Base-by-base conservation (phyloP, 2,888 invertebrate species). In the Philhelius pedissequus region DNA sequence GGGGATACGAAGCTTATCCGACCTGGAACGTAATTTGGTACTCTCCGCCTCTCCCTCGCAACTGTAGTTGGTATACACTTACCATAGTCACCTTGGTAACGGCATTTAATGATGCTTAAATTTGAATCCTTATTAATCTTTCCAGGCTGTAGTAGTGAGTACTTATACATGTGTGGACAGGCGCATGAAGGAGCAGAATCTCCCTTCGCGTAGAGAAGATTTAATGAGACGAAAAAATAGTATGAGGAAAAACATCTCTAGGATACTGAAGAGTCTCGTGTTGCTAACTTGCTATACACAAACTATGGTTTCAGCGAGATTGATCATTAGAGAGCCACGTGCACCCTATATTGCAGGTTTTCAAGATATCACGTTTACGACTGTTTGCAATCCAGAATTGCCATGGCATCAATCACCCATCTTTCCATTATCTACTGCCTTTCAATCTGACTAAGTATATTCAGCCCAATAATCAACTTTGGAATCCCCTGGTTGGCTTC, bases 81-180 rank as follows among this genome's bases (percentile, higher is more conserved):
- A 27, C 43, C 43, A 43, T 43, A 62, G 62, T 62, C 74, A 74
- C 82, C 74, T 69, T 78, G 64, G 82, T 40, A 74, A 74, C 82
- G 32, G 73, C 35, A 30, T 83, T 52, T 83, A 83, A 78, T 83
- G 82, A 83, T 74, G 78, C 82, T 56, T 62, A 74, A 83, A 83
- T 69, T 35, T 35, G 69, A 83, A 74, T 74, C 78, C 73, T 78
- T 83, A 78, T 83, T 82, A 83, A 74, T 73, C 62, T 54, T 52
- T 20, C 56, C 22, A 60, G 32, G 48, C 25, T 48, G 22, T 48
- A 20, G 5, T 25, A 25, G n/a, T n/a, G n/a, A n/a, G n/a, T 25
- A 25, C 25, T 5, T 25, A 3, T 5, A 4, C 5, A 5, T 25
- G 3, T 25, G 3, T 5, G 25, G n/a, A 6, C n/a, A n/a, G n/a